Evolutionary conservation across 2,888 invertebrate genomes (phyloP), one percentile per base, ranked within the genome.

Genomic region (Megalurothrips usitatus): DNA sequence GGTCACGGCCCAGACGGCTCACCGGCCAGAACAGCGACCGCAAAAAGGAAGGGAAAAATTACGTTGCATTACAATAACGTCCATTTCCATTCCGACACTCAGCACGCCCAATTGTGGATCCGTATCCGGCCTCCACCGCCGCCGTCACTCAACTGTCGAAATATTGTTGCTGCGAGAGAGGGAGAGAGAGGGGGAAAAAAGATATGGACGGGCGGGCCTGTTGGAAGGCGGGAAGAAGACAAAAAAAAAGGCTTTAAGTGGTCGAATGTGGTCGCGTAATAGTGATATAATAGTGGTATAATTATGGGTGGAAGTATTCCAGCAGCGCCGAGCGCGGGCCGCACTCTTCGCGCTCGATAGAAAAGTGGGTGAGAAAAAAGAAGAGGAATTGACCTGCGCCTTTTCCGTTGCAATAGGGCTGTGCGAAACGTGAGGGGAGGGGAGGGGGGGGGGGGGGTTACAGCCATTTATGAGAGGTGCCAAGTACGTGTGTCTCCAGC

Each of bases 161-260:
- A 75, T 58, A 58, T 58, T 58, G 58, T 58, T n/a, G 58, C 58
- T 14, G 58, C 6, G n/a, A 58, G 58, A 58, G 19, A 10, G 52
- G 10, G 52, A 68, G 23, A 68, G 14, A 52, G 17, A 11, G 17
- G 6, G 23, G 26, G 26, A 23, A 75, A 75, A 75, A 26, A 23
- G 26, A 75, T 26, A 75, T 75, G 68, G 68, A 75, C 68, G 68
- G 26, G 26, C 34, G 34, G 34, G 34, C 3, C 34, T 6, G 34
- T 6, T 6, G 14, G 58, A 10, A 58, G 58, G 58, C n/a, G 58
- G 58, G 58, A 58, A 17, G 17, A 58, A n/a, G 68, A 75, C n/a
- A 75, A 75, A 75, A 75, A 75, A 75, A 75, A 75, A 75, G 68
- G 68, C n/a, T 75, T 75, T 75, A 75, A 75, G 68, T 75, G 68